Base-by-base conservation (phyloP, 2,888 invertebrate species). In the Villa cingulata region DNA sequence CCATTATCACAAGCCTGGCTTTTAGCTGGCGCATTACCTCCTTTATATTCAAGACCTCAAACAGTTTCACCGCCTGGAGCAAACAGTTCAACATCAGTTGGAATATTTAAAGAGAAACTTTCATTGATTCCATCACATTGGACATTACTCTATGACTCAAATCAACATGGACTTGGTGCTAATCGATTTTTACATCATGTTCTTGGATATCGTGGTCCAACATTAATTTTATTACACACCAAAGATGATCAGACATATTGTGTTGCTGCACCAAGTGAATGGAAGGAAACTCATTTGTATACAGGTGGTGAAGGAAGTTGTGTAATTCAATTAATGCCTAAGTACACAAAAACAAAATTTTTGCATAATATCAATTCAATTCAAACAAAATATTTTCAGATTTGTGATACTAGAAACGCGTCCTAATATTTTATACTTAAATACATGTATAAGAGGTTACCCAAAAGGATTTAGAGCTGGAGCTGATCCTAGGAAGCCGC, bases 171-270 rank as follows among this genome's bases (percentile, higher is more conserved):
- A 0, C 71, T 84, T n/a, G 91, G 90, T 23, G 77, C 83, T 48
- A 92, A 91, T 72, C 76, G 88, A 56, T 91, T 92, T 70, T 71
- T 86, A 57, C 86, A 90, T 62, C 91, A 92, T 70, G 86, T 91
- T 5, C 74, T 89, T 18, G 69, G 70, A 6, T 70, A 70, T 53
- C 61, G 78, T 45, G 82, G 82, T 0, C 80, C 83, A 0, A 80
- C 81, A 1, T 60, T 83, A 48, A 72, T 77, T 51, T 62, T 83
- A 50, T 55, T 81, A n/a, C 71, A 75, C 50, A 76, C 74, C 3
- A 59, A 65, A 51, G 73, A 74, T 39, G 78, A 76, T 19, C 76
- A 83, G 53, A 75, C 83, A 51, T 81, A 86, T 59, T 89, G 86
- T 62, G 68, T 91, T 47, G 86, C 85, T 27, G 71, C 81, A 12